Conservation (phyloP, 2,888 invertebrate species). For the Cordilura impudica region DNA sequence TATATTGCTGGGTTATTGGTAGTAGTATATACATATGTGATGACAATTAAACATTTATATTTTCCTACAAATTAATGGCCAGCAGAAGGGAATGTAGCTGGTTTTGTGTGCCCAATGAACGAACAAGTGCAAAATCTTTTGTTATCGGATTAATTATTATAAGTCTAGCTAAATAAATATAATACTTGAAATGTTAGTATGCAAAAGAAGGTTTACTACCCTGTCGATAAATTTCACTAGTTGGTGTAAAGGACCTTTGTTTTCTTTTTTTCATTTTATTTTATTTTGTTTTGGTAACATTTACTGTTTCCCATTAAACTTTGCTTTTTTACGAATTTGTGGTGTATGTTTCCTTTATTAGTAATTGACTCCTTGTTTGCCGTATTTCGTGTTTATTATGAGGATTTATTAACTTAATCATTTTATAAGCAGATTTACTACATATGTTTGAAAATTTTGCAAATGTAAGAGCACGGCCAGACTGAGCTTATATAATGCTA, state of each 20-base stretch:
- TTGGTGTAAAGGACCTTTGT: constrained; percentile 36
- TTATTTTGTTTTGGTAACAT: background rate
- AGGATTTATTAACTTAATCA: constrained; percentile 61
- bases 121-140: constrained; percentile 61
- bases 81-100: constrained; percentile 11
- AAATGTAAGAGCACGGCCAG: no score
- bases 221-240: constrained; percentile 24
- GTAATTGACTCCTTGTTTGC: constrained; percentile 57
- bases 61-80: constrained; percentile 15
- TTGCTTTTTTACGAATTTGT: constrained; percentile 27
- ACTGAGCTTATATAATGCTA: no score
- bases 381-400: constrained; percentile 44
- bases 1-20: no score
- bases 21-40: constrained; percentile 42
- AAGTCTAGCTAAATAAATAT: constrained; percentile 23
- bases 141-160: constrained; percentile 55
- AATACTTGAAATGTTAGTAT: constrained; percentile 10
- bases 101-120: constrained; percentile 28
- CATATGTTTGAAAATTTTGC: constrained; percentile 44
- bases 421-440: constrained; percentile 59
- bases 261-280: constrained; percentile 28
- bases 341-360: constrained; percentile 40
- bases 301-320: background rate
- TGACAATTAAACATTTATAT: constrained; percentile 56
- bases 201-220: constrained; percentile 48